A percentile compares a stretch with the other conserved stretches of the same genome.
Evolutionary conservation across 2,888 invertebrate genomes (phyloP).

Genomic region (Aproaerema taeniolella): DNA sequence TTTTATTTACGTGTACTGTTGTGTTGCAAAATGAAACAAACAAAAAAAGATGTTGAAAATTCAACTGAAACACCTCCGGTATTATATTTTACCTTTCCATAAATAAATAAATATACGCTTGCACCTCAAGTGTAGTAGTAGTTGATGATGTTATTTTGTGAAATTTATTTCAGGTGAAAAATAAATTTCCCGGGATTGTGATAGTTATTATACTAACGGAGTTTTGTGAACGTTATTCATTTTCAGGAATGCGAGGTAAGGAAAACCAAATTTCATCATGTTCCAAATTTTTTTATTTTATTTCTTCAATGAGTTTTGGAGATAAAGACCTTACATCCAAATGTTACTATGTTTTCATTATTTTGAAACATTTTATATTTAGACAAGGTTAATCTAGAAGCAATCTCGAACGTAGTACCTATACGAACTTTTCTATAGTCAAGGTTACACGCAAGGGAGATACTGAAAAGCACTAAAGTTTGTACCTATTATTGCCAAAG

Average conservation of each 20-base stretch:
- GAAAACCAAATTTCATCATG: not conserved
- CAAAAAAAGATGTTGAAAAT: constrained; percentile 21
- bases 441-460: too few species aligned
- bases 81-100: constrained; percentile 13
- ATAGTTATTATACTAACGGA: constrained; percentile 95
- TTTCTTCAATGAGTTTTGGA: constrained; percentile 82
- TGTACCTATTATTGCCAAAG: too few species aligned
- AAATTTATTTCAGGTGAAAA: constrained; percentile 36
- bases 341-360: too few species aligned
- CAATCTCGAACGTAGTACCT: too few species aligned
- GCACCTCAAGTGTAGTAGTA: too few species aligned
- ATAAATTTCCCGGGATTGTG: constrained; percentile 86
- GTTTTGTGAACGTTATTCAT: constrained; percentile 97
- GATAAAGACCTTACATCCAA: too few species aligned
- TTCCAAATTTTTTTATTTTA: constrained; percentile 84
- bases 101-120: too few species aligned
- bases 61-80: constrained; percentile 22
- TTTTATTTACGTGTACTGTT: constrained; percentile 20
- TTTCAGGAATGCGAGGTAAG: constrained; percentile 95
- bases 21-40: constrained; percentile 16
- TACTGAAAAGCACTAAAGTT: too few species aligned
- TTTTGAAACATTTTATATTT: too few species aligned
- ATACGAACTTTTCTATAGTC: too few species aligned
- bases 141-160: too few species aligned
- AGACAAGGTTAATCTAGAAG: too few species aligned